These are phyloP conservation scores for Rhyacophila brunnea DNA, from an alignment of 1,140 invertebrate species.

Conservation along the genomic window DNA sequence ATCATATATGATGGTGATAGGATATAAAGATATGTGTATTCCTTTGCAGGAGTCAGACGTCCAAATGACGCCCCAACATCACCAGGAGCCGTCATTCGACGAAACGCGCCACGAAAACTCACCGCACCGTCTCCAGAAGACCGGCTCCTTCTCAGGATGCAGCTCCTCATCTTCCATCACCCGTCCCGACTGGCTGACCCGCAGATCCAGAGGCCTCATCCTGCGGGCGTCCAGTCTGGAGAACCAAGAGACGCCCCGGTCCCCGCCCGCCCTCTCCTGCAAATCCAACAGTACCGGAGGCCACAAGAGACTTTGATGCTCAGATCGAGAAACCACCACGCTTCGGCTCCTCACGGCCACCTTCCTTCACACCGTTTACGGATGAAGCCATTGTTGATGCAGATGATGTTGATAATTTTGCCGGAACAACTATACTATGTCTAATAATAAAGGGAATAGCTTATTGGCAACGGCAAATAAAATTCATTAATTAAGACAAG, in stretches of 20 bases:
- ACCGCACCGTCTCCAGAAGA: conserved; percentile 46
- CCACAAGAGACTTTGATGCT: conserved; percentile 32
- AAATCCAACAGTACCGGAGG: conserved; percentile 28
- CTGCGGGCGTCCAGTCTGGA: conserved; percentile 50
- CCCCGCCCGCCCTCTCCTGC: conserved; percentile 16
- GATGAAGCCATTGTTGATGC: neutral
- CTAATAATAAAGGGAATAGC: too few relatives aligned
- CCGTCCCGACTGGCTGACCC: conserved; percentile 31
- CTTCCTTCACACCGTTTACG: neutral
- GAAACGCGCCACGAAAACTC: conserved; percentile 37
- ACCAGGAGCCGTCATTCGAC: neutral
- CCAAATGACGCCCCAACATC: conserved; percentile 27
- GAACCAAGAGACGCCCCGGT: conserved; percentile 38
- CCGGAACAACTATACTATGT: too few relatives aligned
- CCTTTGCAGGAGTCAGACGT: conserved; percentile 30
- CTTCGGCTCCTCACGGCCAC: neutral
- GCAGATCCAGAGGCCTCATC: conserved; percentile 46
- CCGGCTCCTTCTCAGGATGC: conserved; percentile 29
- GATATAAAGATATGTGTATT: too few relatives aligned
- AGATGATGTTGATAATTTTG: too few relatives aligned
- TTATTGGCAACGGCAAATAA: too few relatives aligned
- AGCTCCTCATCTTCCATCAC: conserved; percentile 18
- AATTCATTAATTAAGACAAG: too few relatives aligned
- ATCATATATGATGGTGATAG: too few relatives aligned
- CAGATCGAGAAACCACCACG: neutral